Conservation (phyloP, 1,140 invertebrate species). For the Bombus waltoni region DNA sequence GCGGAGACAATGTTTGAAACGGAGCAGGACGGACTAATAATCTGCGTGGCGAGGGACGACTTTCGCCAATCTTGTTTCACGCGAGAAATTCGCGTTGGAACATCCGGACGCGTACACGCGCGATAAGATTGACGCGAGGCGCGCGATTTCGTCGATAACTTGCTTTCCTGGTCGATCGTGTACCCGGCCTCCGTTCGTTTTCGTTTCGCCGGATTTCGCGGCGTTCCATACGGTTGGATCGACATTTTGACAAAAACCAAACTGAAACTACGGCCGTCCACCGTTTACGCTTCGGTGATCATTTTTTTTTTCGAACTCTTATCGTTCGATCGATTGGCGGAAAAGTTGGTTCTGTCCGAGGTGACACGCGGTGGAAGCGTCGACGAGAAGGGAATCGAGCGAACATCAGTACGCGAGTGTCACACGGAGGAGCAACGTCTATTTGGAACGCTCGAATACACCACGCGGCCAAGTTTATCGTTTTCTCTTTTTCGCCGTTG, state of each 20-base stretch:
- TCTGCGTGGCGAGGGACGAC: conserved; percentile 37
- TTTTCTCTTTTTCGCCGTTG: neutral
- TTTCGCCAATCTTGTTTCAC: conserved; percentile 60
- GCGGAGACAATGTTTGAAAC: no score
- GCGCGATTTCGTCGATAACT: no score
- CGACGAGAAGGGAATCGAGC: no score
- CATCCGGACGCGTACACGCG: neutral
- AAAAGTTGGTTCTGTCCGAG: neutral
- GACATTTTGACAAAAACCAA: neutral
- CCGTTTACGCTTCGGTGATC: neutral
- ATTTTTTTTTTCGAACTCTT: neutral
- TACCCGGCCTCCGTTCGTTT: no score
- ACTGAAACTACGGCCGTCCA: neutral
- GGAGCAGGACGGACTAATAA: conserved; percentile 24
- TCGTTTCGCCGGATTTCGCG: neutral
- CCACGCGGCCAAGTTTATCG: neutral
- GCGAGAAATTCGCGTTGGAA: neutral
- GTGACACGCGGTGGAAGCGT: no score
- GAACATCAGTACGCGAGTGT: no score
- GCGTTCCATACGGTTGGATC: neutral
- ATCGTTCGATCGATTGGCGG: neutral
- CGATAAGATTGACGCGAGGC: neutral
- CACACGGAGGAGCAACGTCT: no score
- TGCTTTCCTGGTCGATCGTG: no score
- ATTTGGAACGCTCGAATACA: neutral